Base-by-base conservation (phyloP, 2,113 vertebrate species). In the Forbesichthys agassizii region DNA sequence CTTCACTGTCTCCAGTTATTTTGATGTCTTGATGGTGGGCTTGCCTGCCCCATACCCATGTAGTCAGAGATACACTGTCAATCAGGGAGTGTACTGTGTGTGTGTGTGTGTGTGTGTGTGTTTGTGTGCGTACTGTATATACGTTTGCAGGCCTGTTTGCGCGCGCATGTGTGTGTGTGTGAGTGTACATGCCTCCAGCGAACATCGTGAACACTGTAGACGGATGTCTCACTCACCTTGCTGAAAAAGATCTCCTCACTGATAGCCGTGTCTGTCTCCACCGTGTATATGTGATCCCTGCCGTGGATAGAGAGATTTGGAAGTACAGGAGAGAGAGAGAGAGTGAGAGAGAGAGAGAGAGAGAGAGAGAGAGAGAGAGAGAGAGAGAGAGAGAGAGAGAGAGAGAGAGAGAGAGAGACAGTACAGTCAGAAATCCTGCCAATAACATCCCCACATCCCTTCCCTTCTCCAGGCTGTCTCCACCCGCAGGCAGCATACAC, bases 211-310 rank as follows among this genome's bases (percentile, higher is more conserved):
- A 76, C 84, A 82, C 71, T 33, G 61, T 65, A 74, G 74, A 66
- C 77, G 63, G 68, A 70, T 57, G 63, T 71, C 80, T 81, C 64
- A 95, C 96, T 98, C 94, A 99, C 98, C 95, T 98, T 99, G 91
- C 91, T 98, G 95, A 98, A 98, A 90, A 95, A 98, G 92, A 99
- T 98, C 95, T 99, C 96, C 75, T 98, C 96, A 69, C 93, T 88
- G 81, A 95, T 88, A 86, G 94, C 93, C 71, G 92, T 92, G 78
- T 99, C 98, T 73, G 96, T 95, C 88, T 99, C 98, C 92, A 98
- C 93, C 61, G 96, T 96, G 93, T 99, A 99, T 92, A 99, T 98
- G 92, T 99, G 98, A 92, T 99, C 98, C 92, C 98, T 99, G 90
- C 48, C 89, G 93, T 48, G 69, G 86, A 78, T 62, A 77, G 67